Conservation (phyloP, 1,140 invertebrate genomes). For the Drosophila ficusphila region DNA sequence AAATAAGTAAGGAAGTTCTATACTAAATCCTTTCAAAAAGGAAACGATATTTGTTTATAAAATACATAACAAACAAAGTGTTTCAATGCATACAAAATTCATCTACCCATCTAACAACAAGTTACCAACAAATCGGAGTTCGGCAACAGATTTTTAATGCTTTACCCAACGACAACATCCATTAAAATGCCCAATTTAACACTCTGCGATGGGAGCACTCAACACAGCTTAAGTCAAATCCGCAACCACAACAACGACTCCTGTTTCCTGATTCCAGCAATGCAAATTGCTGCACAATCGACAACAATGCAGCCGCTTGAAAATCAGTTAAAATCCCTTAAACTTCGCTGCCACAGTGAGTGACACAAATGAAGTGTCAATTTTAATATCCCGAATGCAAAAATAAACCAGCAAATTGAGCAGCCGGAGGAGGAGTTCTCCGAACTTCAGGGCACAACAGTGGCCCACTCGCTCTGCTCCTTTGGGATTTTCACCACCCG, state of each 20-base stretch:
- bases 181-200: not conserved
- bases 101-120: too few relatives aligned
- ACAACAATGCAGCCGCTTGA: constrained; percentile 18
- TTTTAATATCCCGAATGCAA: constrained; percentile 60
- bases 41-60: too few relatives aligned
- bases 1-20: not conserved
- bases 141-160: too few relatives aligned
- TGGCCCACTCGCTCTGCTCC: not conserved
- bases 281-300: constrained; percentile 37
- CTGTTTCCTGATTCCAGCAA: constrained; percentile 24
- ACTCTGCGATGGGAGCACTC: not conserved
- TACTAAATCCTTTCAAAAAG: not conserved
- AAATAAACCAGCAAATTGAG: constrained; percentile 57
- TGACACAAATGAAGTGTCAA: constrained; percentile 62
- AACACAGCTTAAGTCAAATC: constrained; percentile 23
- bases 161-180: not conserved
- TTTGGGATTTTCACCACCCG: not conserved
- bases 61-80: not conserved
- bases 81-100: too few relatives aligned
- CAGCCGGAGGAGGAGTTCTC: constrained; percentile 11
- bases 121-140: not conserved
- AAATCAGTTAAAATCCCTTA: constrained; percentile 41
- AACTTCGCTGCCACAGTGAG: constrained; percentile 20
- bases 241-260: constrained; percentile 37
- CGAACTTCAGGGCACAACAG: constrained; percentile 32